Conservation (phyloP, 2,113 vertebrate genomes). For the Pollachius pollachius region DNA sequence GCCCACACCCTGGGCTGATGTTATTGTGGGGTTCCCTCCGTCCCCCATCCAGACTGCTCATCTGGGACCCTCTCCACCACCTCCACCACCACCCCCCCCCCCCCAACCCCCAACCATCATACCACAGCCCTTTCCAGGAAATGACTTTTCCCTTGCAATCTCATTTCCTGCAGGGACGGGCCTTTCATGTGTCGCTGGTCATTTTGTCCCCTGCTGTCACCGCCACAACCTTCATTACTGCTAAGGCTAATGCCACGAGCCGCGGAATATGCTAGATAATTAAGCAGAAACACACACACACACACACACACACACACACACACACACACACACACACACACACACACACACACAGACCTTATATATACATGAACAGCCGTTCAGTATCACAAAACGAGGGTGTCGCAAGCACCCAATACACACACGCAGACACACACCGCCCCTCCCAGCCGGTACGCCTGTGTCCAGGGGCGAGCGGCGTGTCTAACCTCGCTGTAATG, state of each 20-base stretch:
- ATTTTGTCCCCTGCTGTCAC: constrained; percentile 53
- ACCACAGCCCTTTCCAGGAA: constrained; percentile 54
- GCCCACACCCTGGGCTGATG: constrained; percentile 27
- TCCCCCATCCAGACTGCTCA: constrained; percentile 10
- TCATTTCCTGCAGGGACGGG: constrained; percentile 68
- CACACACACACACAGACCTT: background rate
- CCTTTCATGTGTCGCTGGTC: constrained; percentile 66
- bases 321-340: background rate
- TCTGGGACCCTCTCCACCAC: constrained; percentile 1
- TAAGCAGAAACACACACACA: background rate
- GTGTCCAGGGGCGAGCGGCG: too few relatives aligned
- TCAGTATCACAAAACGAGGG: background rate
- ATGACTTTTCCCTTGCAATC: constrained; percentile 63
- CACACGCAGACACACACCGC: background rate
- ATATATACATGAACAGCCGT: background rate
- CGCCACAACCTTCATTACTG: constrained; percentile 51
- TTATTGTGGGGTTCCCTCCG: constrained; percentile 50
- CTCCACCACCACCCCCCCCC: background rate
- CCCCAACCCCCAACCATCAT: constrained; percentile 10
- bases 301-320: constrained; percentile 12
- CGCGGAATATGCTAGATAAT: background rate
- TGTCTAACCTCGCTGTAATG: too few relatives aligned
- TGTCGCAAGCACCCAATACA: background rate
- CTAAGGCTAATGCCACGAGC: constrained; percentile 19
- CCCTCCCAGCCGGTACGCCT: too few relatives aligned